Percentiles rank a stretch among this genome's conserved stretches.
phyloP scores from a whole-genome alignment of 2,113 vertebrate species.

The Grammomys dolichurus region DNA sequence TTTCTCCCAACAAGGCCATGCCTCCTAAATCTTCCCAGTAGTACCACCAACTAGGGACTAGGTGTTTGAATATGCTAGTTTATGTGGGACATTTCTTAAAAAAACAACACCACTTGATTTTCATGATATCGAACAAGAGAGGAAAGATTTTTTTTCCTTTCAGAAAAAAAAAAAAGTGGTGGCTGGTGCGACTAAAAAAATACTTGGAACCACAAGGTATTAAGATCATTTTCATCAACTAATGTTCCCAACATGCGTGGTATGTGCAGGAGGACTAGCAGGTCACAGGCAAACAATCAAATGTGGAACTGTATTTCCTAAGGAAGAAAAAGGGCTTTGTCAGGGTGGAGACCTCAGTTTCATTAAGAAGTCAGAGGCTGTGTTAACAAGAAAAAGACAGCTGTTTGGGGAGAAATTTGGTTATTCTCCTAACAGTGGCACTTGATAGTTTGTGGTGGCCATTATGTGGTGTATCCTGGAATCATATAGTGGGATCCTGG shows the following conservation, averaged over 20 bases:
- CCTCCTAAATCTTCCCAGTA: not conserved
- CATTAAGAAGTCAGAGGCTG: not conserved
- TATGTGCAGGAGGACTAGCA: not conserved
- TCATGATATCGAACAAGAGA: not conserved
- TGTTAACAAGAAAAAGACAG: not conserved
- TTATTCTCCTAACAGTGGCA: constrained; percentile 2
- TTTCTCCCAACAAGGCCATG: not conserved
- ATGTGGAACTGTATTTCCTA: not conserved
- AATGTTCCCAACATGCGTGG: not conserved
- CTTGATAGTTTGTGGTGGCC: not conserved
- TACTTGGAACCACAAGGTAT: not conserved
- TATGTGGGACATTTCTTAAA: not conserved
- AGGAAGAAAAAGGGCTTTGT: not conserved
- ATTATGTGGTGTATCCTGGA: constrained; percentile 32
- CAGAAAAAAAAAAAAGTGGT: not conserved
- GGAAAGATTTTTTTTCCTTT: not conserved
- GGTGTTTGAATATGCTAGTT: not conserved
- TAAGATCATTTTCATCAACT: not conserved
- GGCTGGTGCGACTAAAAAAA: not conserved
- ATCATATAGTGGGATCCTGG: constrained; percentile 10
- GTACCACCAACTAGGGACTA: not conserved
- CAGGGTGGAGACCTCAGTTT: not conserved
- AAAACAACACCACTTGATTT: not conserved
- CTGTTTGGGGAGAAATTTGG: not conserved
- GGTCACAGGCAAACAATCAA: not conserved